Base-by-base conservation (phyloP, 1,140 invertebrate species). In the Charaxes varanes region DNA sequence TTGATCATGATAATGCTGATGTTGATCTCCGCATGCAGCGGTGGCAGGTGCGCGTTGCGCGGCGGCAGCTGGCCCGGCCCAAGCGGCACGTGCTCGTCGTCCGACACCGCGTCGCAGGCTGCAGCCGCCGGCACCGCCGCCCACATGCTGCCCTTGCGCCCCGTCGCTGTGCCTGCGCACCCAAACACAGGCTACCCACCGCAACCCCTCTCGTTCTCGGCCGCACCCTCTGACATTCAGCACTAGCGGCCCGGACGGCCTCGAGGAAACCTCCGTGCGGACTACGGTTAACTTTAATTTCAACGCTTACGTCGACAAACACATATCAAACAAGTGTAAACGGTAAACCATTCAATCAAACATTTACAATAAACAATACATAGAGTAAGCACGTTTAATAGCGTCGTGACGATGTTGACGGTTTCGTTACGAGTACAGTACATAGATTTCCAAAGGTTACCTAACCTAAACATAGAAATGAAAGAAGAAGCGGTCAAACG, bases 1-100 rank as follows among this genome's bases (percentile, higher is more conserved):
- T 96, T 97, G 60, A 93, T 93, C 82, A 97, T 92, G 54, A 93
- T 88, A 42, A 97, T 90, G 13, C 93, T 94, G 63, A 97, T 84
- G 65, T 94, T 93, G 23, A 97, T 88, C 74, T 96, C 93, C 4
- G 94, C 92, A 49, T 88, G 86, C 19, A 88, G 87, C 43, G 88
- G 90, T 82, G 86, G 85, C 34, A 91, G 72, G 32, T 88, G 88
- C 46, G 89, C 90, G 55, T 90, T 91, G 43, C 90, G 88, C 13
- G 92, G 92, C 69, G 90, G 88, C 56, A 94, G 87, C 68, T 94
- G 92, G 26, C 92, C 92, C 11, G 92, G 92, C 12, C 93, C 93
- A 33, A 94, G 82, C 53, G 87, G 88, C 24, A 80, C 74, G 6
- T 58, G 59, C 56, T 78, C 77, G 28, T 77, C 80, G 50, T 59